Base-by-base conservation (phyloP, 2,888 invertebrate species). In the Rhogogaster chlorosoma region DNA sequence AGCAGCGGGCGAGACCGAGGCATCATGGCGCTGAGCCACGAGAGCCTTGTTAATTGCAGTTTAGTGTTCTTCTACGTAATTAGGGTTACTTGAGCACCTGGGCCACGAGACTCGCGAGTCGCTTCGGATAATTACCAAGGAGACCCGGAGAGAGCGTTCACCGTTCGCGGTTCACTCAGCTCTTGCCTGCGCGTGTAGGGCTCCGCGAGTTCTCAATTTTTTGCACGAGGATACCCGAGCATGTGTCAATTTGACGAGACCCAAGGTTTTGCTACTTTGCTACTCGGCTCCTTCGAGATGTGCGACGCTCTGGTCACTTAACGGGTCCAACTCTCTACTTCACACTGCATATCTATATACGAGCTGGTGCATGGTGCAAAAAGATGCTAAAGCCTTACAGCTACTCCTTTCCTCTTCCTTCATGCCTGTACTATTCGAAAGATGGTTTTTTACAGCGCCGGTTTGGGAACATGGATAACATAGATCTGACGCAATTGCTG, bases 1-100 rank as follows among this genome's bases (percentile, higher is more conserved):
- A 67, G 67, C 42, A 83, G 45, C 64, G 45, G 67, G n/a, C 80
- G 80, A 83, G 67, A 83, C 42, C 42, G 61, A 49, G 89, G 88
- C 88, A 89, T 89, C 89, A 91, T 89, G 90, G 90, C 90, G 87
- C 87, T 86, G 87, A 61, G 83, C 83, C 83, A 83, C 64, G 67
- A 86, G 87, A 89, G 87, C 88, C 91, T 92, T 89, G 92, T 92
- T 92, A 93, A 93, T 93, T 92, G 91, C 92, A 92, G 91, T 92
- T 92, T 92, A 92, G 92, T 91, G 91, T 90, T 92, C 92, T 91
- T 89, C 89, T 90, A 91, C 90, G 91, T 92, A 92, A 92, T 93
- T 93, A 93, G 92, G 90, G 90, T 89, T 87, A 90, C 89, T 90
- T 89, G 91, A 90, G 91, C 91, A 91, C 90, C 91, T 91, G 92